Evolutionary conservation across 2,113 vertebrate species (phyloP).

Genomic region (Marmota monax): DNA sequence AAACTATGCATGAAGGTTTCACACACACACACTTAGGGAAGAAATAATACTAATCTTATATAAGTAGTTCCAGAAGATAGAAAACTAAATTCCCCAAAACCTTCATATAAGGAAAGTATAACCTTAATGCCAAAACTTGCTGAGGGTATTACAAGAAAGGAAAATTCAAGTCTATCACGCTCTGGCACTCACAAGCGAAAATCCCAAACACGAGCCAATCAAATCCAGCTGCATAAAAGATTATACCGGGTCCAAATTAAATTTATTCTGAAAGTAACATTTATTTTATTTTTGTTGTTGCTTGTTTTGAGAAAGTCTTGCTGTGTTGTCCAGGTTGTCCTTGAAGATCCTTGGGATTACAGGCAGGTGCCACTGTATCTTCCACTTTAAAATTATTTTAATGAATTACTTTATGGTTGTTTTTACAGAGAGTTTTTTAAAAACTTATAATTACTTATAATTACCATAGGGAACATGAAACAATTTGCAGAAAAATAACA

Average conservation of each 20-base stretch:
- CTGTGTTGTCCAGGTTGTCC: not conserved
- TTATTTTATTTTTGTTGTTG: no score
- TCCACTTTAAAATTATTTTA: no score
- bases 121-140: not conserved
- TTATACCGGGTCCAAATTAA: not conserved
- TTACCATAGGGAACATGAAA: not conserved
- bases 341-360: not conserved
- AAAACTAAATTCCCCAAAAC: not conserved
- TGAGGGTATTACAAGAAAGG: not conserved
- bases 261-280: not conserved
- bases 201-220: not conserved
- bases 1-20: not conserved
- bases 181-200: not conserved
- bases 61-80: not conserved
- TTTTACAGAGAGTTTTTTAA: not conserved
- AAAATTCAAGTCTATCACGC: not conserved
- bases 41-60: not conserved
- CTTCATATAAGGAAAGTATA: not conserved
- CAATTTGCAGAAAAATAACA: not conserved
- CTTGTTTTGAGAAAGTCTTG: not conserved
- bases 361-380: no score
- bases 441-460: not conserved
- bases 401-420: not conserved
- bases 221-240: not conserved
- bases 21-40: not conserved